Evolutionary conservation across 1,140 invertebrate species (phyloP).

Genomic region (Wasmannia auropunctata): DNA sequence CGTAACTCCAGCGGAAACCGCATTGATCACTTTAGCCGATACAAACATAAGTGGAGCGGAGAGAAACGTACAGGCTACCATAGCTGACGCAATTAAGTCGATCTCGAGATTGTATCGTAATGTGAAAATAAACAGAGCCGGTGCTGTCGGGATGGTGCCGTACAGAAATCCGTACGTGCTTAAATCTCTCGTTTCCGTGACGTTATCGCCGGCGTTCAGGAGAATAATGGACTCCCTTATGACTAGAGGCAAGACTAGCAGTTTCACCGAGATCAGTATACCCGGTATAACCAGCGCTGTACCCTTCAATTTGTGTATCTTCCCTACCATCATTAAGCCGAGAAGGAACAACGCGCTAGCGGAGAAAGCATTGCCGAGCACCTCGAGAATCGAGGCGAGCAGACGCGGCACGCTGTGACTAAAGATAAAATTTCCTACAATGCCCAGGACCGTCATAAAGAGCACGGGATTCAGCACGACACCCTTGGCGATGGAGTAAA

Average conservation of each 20-base stretch:
- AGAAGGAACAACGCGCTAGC: slow-evolving; percentile 96
- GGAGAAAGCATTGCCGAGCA: slow-evolving; percentile 95
- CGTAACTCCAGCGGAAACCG: slow-evolving; percentile 87
- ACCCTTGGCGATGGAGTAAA: slow-evolving; percentile 87
- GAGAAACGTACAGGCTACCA: slow-evolving; percentile 97
- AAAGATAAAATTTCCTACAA: slow-evolving; percentile 94
- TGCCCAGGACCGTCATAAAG: slow-evolving; percentile 96
- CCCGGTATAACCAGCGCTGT: slow-evolving; percentile 92
- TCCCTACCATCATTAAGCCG: slow-evolving; percentile 97
- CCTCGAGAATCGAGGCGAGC: slow-evolving; percentile 91
- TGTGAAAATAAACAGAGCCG: slow-evolving; percentile 97
- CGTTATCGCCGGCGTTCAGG: slow-evolving; percentile 88
- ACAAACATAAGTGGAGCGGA: slow-evolving; percentile 98
- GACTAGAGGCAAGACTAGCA: slow-evolving; percentile 94
- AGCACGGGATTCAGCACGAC: slow-evolving; percentile 96
- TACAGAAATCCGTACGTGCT: slow-evolving; percentile 98
- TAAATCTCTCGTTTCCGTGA: slow-evolving; percentile 91
- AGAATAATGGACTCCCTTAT: slow-evolving; percentile 94
- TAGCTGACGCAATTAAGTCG: slow-evolving; percentile 95
- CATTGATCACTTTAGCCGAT: slow-evolving; percentile 95
- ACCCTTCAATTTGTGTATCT: slow-evolving; percentile 91
- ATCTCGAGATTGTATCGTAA: slow-evolving; percentile 94
- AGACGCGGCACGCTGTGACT: slow-evolving; percentile 91
- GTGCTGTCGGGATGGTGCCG: slow-evolving; percentile 97
- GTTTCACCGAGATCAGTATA: slow-evolving; percentile 95